phyloP scores from a whole-genome alignment of 2,113 vertebrate species.

The Dunckerocampus dactyliophorus region DNA sequence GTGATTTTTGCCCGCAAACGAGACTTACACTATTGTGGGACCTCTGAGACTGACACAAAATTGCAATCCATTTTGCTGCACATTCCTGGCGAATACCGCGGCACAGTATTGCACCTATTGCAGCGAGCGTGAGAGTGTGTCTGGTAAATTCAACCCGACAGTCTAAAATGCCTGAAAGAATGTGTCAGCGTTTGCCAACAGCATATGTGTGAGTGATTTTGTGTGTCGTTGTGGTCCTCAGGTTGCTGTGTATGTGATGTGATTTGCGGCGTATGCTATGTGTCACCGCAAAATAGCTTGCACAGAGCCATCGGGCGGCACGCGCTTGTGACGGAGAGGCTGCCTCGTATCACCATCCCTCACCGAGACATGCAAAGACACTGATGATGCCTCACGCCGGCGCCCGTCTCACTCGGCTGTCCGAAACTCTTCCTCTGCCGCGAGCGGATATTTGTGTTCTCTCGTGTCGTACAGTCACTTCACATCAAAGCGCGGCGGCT shows the following conservation, averaged over 20 bases:
- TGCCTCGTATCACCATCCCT: slow-evolving; percentile 70
- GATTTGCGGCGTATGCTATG: slow-evolving; percentile 44
- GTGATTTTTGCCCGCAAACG: too few relatives aligned
- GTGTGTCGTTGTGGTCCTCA: slow-evolving; percentile 45
- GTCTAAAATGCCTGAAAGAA: slow-evolving; percentile 43
- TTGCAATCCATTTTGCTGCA: slow-evolving; percentile 15
- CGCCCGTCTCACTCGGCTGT: slow-evolving; percentile 69
- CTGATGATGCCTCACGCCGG: slow-evolving; percentile 69
- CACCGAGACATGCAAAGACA: slow-evolving; percentile 62
- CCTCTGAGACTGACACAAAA: too few relatives aligned
- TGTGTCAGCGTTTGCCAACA: slow-evolving; percentile 50
- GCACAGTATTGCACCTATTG: slow-evolving; percentile 18
- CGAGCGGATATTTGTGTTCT: slow-evolving; percentile 45
- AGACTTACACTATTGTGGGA: too few relatives aligned
- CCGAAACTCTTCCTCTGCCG: slow-evolving; percentile 58
- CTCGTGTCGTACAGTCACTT: slow-evolving; percentile 59
- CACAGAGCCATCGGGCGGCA: slow-evolving; percentile 52
- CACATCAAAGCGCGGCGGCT: slow-evolving; percentile 61
- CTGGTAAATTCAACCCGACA: slow-evolving; percentile 51
- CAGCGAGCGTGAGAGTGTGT: slow-evolving; percentile 20
- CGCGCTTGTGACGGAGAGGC: slow-evolving; percentile 32
- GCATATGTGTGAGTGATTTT: slow-evolving; percentile 11
- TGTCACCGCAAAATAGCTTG: slow-evolving; percentile 61
- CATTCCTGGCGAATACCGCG: slow-evolving; percentile 5
- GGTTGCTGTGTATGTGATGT: slow-evolving; percentile 29